Evolutionary conservation across 2,888 invertebrate species (phyloP).

Genomic region (Caradrina kadenii): DNA sequence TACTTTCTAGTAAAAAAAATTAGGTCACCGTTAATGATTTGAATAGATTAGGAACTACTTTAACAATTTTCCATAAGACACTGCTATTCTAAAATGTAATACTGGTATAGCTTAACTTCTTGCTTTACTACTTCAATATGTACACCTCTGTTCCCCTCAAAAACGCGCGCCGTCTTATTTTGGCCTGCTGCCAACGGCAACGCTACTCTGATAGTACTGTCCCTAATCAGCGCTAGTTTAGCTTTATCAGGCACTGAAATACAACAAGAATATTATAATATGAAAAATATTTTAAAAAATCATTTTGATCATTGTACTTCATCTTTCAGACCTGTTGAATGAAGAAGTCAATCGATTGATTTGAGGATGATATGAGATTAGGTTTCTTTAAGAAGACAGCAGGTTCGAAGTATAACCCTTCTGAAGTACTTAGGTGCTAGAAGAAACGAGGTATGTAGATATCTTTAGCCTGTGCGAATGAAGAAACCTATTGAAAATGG

Average conservation of each 20-base stretch:
- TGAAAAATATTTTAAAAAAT: neutral
- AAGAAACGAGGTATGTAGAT: no score
- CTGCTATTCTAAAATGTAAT: no score
- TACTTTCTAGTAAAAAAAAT: neutral
- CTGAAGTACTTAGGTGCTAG: no score
- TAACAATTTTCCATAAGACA: no score
- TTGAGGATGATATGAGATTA: no score
- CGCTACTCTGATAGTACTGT: neutral
- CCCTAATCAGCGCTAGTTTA: constrained; percentile 2
- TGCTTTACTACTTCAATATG: neutral
- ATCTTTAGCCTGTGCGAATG: no score
- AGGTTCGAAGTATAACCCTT: no score
- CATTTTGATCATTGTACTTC: neutral
- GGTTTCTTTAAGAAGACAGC: no score
- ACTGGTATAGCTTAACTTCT: constrained; percentile 2
- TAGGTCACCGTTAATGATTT: neutral
- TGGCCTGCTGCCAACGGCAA: neutral
- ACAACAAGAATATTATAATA: neutral
- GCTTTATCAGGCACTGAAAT: constrained; percentile 15
- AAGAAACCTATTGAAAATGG: no score
- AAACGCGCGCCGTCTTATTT: neutral
- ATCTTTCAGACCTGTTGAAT: no score
- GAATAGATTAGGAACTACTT: no score
- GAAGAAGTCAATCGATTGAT: no score
- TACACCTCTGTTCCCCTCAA: constrained; percentile 3